These are phyloP conservation scores for Etheostoma cragini DNA, from an alignment of 2,113 vertebrate species.

Conservation along the genomic window DNA sequence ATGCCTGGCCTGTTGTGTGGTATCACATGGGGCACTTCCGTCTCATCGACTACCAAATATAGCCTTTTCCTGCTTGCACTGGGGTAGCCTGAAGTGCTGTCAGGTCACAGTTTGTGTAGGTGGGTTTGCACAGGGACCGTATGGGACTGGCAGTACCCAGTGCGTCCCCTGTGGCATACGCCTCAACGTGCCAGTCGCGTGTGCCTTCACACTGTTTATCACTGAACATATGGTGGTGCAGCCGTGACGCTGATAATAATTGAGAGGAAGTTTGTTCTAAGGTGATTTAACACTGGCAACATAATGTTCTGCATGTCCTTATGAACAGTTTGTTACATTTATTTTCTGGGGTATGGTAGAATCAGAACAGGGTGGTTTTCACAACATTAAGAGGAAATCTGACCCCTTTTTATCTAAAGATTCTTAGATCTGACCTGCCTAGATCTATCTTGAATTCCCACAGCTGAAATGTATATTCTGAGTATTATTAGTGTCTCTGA, in stretches of 20 bases:
- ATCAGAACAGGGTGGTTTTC: conserved; percentile 19
- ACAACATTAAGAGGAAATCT: neutral
- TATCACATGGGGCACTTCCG: conserved; percentile 46
- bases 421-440: conserved; percentile 24
- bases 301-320: neutral
- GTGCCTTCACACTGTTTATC: conserved; percentile 46
- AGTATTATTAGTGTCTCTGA: conserved; percentile 32
- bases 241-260: conserved; percentile 22
- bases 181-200: conserved; percentile 55
- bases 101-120: conserved; percentile 65
- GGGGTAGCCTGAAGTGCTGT: conserved; percentile 50
- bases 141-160: conserved; percentile 67
- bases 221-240: conserved; percentile 67
- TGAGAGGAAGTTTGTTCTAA: conserved; percentile 11
- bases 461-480: conserved; percentile 47
- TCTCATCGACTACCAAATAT: conserved; percentile 57
- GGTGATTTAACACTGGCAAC: neutral
- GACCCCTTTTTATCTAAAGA: conserved; percentile 26
- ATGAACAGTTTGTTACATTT: conserved; percentile 16
- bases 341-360: neutral
- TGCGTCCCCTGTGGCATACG: conserved; percentile 54
- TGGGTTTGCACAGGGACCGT: conserved; percentile 56
- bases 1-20: conserved; percentile 11
- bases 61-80: conserved; percentile 64
- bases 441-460: conserved; percentile 45